Evolutionary conservation across 2,113 vertebrate species (phyloP).

Genomic region (Callocephalon fimbriatum): DNA sequence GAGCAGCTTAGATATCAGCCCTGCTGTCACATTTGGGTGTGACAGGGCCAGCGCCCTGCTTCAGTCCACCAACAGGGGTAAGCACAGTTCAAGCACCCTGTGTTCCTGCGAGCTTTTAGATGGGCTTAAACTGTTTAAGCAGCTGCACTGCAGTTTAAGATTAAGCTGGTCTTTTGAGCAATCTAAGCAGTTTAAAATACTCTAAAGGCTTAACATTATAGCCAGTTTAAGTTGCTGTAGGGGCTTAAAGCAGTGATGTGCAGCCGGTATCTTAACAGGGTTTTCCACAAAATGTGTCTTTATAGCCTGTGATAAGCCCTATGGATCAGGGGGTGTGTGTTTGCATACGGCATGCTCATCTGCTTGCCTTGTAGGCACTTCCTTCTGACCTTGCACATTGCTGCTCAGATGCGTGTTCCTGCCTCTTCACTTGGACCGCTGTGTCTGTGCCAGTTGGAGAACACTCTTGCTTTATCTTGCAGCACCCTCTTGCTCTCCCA

Average conservation of each 20-base stretch:
- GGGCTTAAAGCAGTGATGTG: constrained; percentile 53
- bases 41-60: not conserved
- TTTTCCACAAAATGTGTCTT: constrained; percentile 12
- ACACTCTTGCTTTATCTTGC: not conserved
- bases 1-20: not conserved
- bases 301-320: not conserved
- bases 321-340: not conserved
- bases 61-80: not conserved
- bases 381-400: not conserved
- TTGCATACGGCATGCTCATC: not conserved
- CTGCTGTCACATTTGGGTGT: not conserved
- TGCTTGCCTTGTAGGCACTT: not conserved
- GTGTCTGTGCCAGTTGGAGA: not conserved
- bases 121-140: constrained; percentile 67
- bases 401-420: not conserved
- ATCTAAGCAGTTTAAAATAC: constrained; percentile 66
- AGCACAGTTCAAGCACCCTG: not conserved
- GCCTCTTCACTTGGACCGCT: fast-evolving
- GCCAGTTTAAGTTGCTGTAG: constrained; percentile 53
- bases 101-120: constrained; percentile 55
- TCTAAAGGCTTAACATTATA: constrained; percentile 63
- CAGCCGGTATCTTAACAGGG: constrained; percentile 27
- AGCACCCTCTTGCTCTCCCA: not conserved
- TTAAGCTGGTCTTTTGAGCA: constrained; percentile 57
- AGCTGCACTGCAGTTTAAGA: constrained; percentile 58